phyloP scores from a whole-genome alignment of 2,797 vertebrate genomes.

The Ibycter americanus region DNA sequence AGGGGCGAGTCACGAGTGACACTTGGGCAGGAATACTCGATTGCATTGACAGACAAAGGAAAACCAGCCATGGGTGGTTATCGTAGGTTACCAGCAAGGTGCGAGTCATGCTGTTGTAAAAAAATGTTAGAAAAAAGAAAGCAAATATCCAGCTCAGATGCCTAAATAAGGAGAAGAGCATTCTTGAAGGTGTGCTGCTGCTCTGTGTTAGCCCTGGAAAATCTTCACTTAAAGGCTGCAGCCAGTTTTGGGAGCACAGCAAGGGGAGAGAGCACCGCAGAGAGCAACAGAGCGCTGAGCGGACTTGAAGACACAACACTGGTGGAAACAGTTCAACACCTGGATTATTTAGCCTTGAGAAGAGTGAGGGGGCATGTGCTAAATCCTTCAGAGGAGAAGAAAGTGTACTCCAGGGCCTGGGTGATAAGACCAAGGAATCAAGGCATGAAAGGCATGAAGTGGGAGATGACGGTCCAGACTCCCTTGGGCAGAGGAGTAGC shows the following conservation, averaged over 20 bases:
- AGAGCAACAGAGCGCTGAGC: neutral
- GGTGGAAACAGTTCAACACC: neutral
- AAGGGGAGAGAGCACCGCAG: neutral
- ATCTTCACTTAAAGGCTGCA: neutral
- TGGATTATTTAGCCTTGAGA: neutral
- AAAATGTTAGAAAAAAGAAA: neutral
- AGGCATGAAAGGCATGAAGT: neutral
- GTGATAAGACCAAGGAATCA: neutral
- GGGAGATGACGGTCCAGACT: neutral
- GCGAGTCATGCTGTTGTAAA: neutral
- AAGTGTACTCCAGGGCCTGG: neutral
- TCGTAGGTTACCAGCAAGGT: rapidly evolving
- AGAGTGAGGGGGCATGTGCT: neutral
- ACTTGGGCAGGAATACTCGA: neutral
- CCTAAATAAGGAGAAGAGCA: neutral
- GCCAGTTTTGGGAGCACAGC: neutral
- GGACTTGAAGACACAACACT: neutral
- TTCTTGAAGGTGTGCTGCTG: neutral
- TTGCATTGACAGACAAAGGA: too few relatives aligned
- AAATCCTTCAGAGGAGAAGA: neutral
- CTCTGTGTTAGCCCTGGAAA: neutral
- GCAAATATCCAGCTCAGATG: neutral
- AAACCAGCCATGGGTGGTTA: neutral
- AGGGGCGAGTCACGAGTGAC: neutral
- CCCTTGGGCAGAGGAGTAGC: neutral